These are phyloP conservation scores for Harpalus rufipes DNA, from an alignment of 2,888 invertebrate species.

Conservation along the genomic window DNA sequence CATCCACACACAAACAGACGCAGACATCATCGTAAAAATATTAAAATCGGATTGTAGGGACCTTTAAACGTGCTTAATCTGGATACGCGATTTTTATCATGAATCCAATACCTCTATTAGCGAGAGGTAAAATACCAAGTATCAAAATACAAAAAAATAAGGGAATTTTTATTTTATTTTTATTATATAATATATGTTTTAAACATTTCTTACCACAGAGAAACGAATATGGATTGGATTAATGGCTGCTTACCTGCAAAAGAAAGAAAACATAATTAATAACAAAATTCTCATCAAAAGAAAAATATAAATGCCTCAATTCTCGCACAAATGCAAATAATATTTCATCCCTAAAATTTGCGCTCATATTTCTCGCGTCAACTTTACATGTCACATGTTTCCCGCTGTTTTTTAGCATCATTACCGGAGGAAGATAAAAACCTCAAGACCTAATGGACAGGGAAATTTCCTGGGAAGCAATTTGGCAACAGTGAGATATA, in stretches of 20 bases:
- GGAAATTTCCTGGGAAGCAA: constrained; percentile 28
- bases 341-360: not conserved
- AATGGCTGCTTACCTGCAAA: constrained; percentile 28
- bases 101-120: too few species aligned
- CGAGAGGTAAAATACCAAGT: too few species aligned
- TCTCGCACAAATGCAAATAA: not conserved
- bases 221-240: not conserved
- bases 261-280: constrained; percentile 39
- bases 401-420: not conserved
- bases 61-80: too few species aligned
- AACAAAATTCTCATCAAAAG: not conserved
- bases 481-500: constrained; percentile 13
- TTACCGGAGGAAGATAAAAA: constrained; percentile 14
- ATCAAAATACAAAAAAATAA: too few species aligned
- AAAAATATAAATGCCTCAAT: too few species aligned
- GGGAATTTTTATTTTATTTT: too few species aligned
- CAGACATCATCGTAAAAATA: too few species aligned
- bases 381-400: not conserved
- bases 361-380: not conserved
- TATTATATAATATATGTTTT: too few species aligned
- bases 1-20: too few species aligned
- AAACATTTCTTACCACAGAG: not conserved
- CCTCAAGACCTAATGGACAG: constrained; percentile 37
- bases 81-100: too few species aligned
- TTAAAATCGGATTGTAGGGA: too few species aligned